Evolutionary conservation across 2,797 vertebrate species (phyloP), one percentile per base, ranked within the genome.

Genomic region (Myotis myotis): DNA sequence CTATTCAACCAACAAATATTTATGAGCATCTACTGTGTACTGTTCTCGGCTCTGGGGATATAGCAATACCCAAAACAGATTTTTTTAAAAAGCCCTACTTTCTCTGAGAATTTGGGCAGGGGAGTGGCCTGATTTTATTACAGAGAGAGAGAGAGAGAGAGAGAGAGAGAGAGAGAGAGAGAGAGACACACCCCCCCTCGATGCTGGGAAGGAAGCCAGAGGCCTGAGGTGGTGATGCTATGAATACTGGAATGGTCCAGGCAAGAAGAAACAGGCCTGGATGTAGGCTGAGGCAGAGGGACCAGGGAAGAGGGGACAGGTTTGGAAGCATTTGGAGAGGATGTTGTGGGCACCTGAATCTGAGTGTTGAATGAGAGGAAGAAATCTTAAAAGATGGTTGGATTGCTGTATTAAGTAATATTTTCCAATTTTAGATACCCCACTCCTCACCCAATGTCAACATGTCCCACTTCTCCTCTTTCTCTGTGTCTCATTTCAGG

Each of bases 401-500:
- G 22, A 4, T 3, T 44, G 74, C 85, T 84, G 5, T 60, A n/a
- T 22, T 60, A 51, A 76, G 22, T 33, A 23, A 38, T 60, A 28
- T 83, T 64, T 88, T 83, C 71, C 41, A 68, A 64, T 38, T 13
- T 13, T 3, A 64, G 33, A 66, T 33, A n/a, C 9, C 16, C 47
- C 2, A 20, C 28, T 55, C 75, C 47, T 62, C 28, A 62, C 33
- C 49, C 22, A 53, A 0, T 53, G 75, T 84, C 60, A 55, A 55
- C 23, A 9, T 0, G 6, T 30, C n/a, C 49, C 30, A 4, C 55
- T 25, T 80, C 57, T 85, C 49, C 64, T 78, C 25, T 64, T 95
- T 41, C 33, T 60, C 6, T 83, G 0, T 94, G 28, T 96, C 72
- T 96, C 51, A n/a, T 98, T 97, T 22, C 96, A 98, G 98, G 55